Conservation (phyloP, 2,797 vertebrate species). For the Gila robusta region DNA sequence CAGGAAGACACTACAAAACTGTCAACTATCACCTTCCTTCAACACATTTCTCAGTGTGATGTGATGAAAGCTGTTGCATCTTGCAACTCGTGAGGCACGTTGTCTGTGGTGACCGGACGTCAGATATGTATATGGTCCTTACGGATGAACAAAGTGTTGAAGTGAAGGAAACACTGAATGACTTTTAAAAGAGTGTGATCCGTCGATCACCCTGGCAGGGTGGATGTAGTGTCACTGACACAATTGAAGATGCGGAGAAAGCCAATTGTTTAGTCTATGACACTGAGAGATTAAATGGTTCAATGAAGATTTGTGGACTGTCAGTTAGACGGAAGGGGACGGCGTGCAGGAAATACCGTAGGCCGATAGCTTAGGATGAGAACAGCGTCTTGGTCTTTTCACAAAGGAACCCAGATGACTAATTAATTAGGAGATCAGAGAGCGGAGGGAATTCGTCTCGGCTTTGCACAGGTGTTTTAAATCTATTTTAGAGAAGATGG, state of each 20-base stretch:
- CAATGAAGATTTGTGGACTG: conserved; percentile 55
- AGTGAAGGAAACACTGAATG: conserved; percentile 33
- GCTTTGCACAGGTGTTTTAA: conserved; percentile 53
- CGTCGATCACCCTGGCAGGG: conserved; percentile 42
- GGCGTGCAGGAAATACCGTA: conserved; percentile 13
- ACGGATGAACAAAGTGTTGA: background rate
- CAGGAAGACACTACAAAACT: conserved; percentile 14
- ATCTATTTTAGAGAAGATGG: conserved; percentile 33
- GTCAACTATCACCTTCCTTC: conserved; percentile 38
- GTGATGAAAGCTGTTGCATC: conserved; percentile 34
- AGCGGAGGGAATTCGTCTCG: conserved; percentile 25
- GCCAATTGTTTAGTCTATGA: conserved; percentile 51
- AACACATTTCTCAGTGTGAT: conserved; percentile 29
- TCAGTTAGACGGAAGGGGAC: conserved; percentile 34
- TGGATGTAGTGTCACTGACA: conserved; percentile 45
- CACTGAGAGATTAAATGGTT: conserved; percentile 59
- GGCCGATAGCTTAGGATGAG: background rate
- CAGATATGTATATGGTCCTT: conserved; percentile 18
- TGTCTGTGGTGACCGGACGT: conserved; percentile 26
- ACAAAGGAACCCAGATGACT: conserved; percentile 26
- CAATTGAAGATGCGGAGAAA: conserved; percentile 20
- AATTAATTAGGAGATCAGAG: conserved; percentile 46
- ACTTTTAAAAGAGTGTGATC: conserved; percentile 42
- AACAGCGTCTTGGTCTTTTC: background rate
- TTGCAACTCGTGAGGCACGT: conserved; percentile 16